Conservation (phyloP, 1,140 invertebrate species). For the Whitmania pigra region DNA sequence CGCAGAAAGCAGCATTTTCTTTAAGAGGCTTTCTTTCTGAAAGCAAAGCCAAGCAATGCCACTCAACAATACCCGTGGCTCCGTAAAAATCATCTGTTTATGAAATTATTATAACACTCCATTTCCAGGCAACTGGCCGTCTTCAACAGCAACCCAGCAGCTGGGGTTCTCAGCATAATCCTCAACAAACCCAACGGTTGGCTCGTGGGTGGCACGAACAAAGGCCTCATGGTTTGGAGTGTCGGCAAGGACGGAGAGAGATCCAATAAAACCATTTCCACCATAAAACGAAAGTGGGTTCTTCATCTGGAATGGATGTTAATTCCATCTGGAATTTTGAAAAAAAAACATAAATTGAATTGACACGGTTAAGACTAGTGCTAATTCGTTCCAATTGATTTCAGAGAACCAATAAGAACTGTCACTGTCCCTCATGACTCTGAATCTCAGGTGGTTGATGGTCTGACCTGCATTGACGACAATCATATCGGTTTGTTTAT, state of each 20-base stretch:
- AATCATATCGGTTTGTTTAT: slow-evolving; percentile 1
- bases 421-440: background rate
- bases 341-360: background rate
- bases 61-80: too few species aligned
- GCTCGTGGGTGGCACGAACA: slow-evolving; percentile 8
- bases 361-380: background rate
- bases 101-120: background rate
- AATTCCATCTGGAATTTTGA: background rate
- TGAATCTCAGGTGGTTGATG: slow-evolving; percentile 2
- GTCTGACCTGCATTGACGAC: slow-evolving; percentile 8
- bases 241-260: background rate
- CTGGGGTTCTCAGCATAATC: background rate
- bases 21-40: background rate
- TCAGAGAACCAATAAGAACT: background rate
- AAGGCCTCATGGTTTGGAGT: slow-evolving; percentile 11
- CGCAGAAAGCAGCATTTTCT: background rate
- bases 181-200: slow-evolving; percentile 2
- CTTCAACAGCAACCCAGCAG: slow-evolving; percentile 7
- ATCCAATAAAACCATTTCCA: slow-evolving; percentile 1
- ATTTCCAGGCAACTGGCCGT: slow-evolving; percentile 14
- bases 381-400: background rate
- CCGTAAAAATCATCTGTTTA: background rate
- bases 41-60: background rate
- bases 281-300: background rate
- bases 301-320: too few species aligned